Percentiles rank a stretch among this genome's conserved stretches.
Conservation (phyloP, 2,113 vertebrate species). For the Leucopsar rothschildi region DNA sequence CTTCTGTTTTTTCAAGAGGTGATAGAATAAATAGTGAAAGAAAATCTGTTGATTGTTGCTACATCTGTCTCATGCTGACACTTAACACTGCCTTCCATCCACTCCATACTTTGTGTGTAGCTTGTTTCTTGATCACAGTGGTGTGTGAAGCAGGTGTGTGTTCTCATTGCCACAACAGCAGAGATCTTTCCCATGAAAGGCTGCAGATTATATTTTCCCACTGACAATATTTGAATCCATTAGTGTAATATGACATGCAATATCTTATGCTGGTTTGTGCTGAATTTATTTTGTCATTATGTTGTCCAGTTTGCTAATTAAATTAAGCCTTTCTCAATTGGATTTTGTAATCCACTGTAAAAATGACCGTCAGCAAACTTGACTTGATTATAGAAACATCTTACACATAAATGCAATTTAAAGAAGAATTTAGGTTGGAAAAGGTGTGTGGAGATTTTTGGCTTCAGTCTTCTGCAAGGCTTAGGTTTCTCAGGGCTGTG, state of each 20-base stretch:
- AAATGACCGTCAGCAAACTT: neutral
- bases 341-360: neutral
- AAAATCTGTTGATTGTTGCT: neutral
- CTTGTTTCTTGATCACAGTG: neutral
- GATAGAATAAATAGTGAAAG: neutral
- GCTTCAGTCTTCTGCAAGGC: neutral
- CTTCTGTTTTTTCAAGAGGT: neutral
- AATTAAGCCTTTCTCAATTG: neutral
- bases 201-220: neutral
- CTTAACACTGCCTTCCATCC: neutral
- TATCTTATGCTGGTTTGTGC: neutral
- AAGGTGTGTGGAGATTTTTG: neutral
- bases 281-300: neutral
- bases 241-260: neutral
- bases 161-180: neutral
- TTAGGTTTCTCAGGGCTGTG: neutral
- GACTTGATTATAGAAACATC: neutral
- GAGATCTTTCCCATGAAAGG: neutral
- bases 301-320: neutral
- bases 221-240: neutral
- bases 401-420: neutral
- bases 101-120: neutral
- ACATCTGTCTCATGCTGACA: neutral
- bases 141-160: neutral
- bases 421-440: neutral